Evolutionary conservation across 2,888 invertebrate genomes (phyloP).

Genomic region (Cosmia pyralina): DNA sequence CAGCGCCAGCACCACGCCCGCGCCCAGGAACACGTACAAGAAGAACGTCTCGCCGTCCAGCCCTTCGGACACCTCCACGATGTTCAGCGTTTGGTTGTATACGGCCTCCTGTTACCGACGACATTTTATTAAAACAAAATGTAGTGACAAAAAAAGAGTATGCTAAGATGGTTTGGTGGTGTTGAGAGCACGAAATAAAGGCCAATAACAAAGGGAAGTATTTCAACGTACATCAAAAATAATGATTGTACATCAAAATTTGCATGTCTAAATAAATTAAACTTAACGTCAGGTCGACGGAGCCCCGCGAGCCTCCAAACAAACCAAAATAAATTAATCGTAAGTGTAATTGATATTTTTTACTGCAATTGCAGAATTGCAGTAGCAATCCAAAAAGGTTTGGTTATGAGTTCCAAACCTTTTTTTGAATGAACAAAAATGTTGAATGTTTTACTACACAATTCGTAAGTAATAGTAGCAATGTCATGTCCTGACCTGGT

Average conservation of each 20-base stretch:
- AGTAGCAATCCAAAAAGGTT: not conserved
- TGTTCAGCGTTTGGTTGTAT: conserved; percentile 99
- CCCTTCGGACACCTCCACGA: conserved; percentile 98
- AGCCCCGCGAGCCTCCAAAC: not conserved
- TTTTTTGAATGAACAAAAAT: no score
- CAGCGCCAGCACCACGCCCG: conserved; percentile 96
- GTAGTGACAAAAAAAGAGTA: not conserved
- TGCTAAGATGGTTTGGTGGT: no score
- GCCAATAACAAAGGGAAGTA: no score
- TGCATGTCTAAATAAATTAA: no score
- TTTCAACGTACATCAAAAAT: no score
- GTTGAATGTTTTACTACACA: not conserved
- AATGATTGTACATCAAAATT: no score
- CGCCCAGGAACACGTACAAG: conserved; percentile 98
- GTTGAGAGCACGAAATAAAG: not conserved
- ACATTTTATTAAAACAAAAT: not conserved
- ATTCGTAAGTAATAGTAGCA: not conserved
- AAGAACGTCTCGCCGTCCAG: conserved; percentile 99
- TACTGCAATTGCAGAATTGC: no score
- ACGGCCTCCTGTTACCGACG: conserved; percentile 93
- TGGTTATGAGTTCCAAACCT: not conserved
- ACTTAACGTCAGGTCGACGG: no score
- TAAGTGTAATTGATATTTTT: not conserved
- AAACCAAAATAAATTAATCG: not conserved
- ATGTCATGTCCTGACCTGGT: conserved; percentile 84